Base-by-base conservation (phyloP, 2,113 vertebrate species). In the Neodontobutis hainanensis region DNA sequence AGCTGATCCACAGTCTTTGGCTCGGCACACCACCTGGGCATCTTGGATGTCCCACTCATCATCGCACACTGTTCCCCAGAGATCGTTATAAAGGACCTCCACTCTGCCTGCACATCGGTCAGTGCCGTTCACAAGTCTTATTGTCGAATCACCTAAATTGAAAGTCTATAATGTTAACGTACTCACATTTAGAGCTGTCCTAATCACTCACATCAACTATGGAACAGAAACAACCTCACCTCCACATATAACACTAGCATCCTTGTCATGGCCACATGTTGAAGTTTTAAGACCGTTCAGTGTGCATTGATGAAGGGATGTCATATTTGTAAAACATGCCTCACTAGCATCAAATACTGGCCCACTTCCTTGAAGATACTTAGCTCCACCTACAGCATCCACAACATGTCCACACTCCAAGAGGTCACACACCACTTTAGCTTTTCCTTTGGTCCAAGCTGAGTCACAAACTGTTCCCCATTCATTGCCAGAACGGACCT, bases 11-110 rank as follows among this genome's bases (percentile, higher is more conserved):
- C 89, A 90, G 55, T 80, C 75, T 81, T 85, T 53, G 59, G 85
- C 68, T 14, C 66, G 67, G 56, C 89, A 90, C 0, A 38, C 40
- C 0, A 90, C 89, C 4, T 14, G 2, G 14, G 77, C 89, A 57
- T 88, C 86, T 14, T 45, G 70, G n/a, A 90, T 67, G 40, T 82
- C 87, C 89, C 89, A 90, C 50, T 59, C 69, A 65, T 90, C 89
- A 58, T 90, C 89, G 15, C 89, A 90, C 40, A 88, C 38, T 5
- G 87, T 85, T 52, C 89, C 89, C 89, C 89, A 90, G n/a, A 80
- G 56, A 45, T 47, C 78, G 0, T 64, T 15, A 42, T 89, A 5
- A 27, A 59, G 70, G 34, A 90, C 2, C 59, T 90, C 89, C 48
- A 90, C 85, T 59, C 89, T 73, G 4, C 89, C 89, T 4, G 75